Conservation (phyloP, 2,797 vertebrate species). For the Kryptolebias ocellatus region DNA sequence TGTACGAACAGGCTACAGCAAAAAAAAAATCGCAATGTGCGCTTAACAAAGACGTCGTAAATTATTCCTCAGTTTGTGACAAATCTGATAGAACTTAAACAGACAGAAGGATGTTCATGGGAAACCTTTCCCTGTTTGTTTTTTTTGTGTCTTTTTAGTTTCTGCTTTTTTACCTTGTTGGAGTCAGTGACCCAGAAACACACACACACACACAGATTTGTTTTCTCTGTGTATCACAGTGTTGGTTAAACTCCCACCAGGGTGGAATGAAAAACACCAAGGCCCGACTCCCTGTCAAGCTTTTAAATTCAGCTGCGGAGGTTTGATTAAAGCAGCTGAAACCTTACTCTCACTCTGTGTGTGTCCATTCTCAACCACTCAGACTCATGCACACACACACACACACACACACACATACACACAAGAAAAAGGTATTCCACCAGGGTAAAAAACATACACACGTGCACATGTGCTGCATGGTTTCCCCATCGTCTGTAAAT, state of each 20-base stretch:
- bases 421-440: not conserved
- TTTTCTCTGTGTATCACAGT: slow-evolving; percentile 32
- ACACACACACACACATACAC: not conserved
- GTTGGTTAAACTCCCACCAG: slow-evolving; percentile 34
- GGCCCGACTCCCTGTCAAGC: slow-evolving; percentile 24
- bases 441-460: not conserved
- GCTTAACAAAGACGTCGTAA: slow-evolving; percentile 14
- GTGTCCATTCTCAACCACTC: slow-evolving; percentile 56
- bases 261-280: slow-evolving; percentile 29
- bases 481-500: slow-evolving; percentile 37
- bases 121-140: slow-evolving; percentile 20
- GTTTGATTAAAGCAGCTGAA: slow-evolving; percentile 59
- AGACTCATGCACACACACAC: slow-evolving; percentile 9
- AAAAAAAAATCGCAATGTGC: not conserved
- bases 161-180: slow-evolving; percentile 44
- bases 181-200: slow-evolving; percentile 25
- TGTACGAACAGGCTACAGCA: slow-evolving; percentile 18
- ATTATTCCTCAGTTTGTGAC: not conserved
- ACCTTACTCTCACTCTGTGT: slow-evolving; percentile 51
- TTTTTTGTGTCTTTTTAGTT: slow-evolving; percentile 26
- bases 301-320: slow-evolving; percentile 44
- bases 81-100: slow-evolving; percentile 3
- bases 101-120: slow-evolving; percentile 1
- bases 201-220: slow-evolving; percentile 9
- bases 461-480: slow-evolving; percentile 2